Base-by-base conservation (phyloP, 2,797 vertebrate species). In the Esox masquinongy region DNA sequence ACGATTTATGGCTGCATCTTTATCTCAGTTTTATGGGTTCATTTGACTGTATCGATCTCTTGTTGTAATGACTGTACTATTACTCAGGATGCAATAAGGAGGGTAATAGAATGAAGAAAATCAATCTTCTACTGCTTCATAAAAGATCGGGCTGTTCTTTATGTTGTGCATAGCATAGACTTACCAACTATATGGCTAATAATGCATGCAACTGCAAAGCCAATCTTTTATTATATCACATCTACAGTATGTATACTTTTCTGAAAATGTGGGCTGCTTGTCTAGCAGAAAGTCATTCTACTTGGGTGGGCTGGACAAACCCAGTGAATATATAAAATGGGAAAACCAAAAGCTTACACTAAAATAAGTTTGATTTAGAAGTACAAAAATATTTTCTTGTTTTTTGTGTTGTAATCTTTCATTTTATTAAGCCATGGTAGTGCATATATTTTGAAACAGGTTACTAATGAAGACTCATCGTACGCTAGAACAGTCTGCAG, bases 31-130 rank as follows among this genome's bases (percentile, higher is more conserved):
- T 84, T 74, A 81, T 79, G 73, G 75, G 76, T 83, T 84, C 71
- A 70, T 84, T 76, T 80, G 84, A 87, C 73, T 77, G 77, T 77
- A 85, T 87, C 29, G 81, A 86, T 85, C 83, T 51, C 39, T 19
- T 31, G 76, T 78, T 19, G 68, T 85, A 78, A 87, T 83, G 77
- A 51, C 5, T 50, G 84, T 75, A 83, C 83, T 78, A 84, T 81
- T 79, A 86, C 75, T 14, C 80, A 76, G 61, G 73, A 8, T 50
- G 78, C 78, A 77, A 85, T 83, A 56, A n/a, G 53, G 64, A 72
- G 70, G 63, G 71, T 83, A 83, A 88, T 85, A 76, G 74, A 22
- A 72, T 79, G 73, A 50, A 67, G 59, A 47, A 68, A 36, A 67
- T 67, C 26, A 31, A 34, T 64, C 11, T 64, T 5, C 26, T 6